These are phyloP conservation scores for Argyra leucocephala DNA, from an alignment of 2,888 invertebrate genomes.

Conservation along the genomic window DNA sequence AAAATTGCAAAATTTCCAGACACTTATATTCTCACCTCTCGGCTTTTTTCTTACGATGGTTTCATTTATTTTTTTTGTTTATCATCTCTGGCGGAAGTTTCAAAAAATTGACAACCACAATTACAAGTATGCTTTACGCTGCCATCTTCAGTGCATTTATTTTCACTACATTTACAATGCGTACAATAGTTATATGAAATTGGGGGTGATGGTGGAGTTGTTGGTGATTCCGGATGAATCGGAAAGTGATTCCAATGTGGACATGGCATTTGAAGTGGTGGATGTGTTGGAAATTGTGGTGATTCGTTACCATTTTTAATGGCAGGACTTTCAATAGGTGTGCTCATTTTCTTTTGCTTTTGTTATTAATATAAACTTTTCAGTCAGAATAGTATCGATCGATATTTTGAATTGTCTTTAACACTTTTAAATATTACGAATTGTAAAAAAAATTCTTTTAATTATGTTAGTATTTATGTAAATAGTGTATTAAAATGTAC, in stretches of 20 bases:
- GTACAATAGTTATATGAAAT: conserved; percentile 29
- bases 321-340: not conserved
- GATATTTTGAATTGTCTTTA: no score
- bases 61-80: not conserved
- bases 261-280: conserved; percentile 39
- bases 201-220: conserved; percentile 20
- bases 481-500: no score
- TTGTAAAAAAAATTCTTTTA: not conserved
- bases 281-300: conserved; percentile 34
- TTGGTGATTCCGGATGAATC: conserved; percentile 28
- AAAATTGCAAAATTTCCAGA: no score
- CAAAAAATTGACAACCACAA: not conserved
- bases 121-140: not conserved
- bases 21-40: no score
- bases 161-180: conserved; percentile 24
- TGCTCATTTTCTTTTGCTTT: not conserved
- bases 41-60: not conserved
- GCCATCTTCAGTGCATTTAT: not conserved
- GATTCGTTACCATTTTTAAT: conserved; percentile 1
- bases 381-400: no score
- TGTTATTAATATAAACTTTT: not conserved
- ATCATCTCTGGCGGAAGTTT: no score
- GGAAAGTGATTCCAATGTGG: conserved; percentile 42
- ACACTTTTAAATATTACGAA: no score
- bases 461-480: not conserved